These are phyloP conservation scores for Protophormia terraenovae DNA, from an alignment of 2,888 invertebrate species.

Conservation along the genomic window DNA sequence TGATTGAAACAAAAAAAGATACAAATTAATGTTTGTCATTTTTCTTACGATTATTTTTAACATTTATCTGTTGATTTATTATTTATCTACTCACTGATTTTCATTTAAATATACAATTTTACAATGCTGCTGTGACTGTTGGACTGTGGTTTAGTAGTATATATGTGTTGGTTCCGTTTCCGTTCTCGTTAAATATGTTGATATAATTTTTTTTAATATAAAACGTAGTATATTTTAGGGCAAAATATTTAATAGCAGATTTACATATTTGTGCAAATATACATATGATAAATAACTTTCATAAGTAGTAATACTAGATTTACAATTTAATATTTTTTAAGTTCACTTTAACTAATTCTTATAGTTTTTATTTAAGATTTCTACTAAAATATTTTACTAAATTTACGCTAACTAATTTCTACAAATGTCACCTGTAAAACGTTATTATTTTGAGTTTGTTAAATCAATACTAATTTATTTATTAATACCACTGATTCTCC, in stretches of 20 bases:
- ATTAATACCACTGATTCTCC: too few species aligned
- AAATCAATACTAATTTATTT: too few species aligned
- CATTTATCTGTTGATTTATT: neutral
- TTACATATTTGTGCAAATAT: neutral
- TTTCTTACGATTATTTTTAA: constrained; percentile 1
- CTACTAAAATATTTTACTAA: too few species aligned
- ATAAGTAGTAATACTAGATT: neutral
- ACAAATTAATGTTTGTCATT: neutral
- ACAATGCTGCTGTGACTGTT: neutral
- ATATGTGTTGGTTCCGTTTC: constrained; percentile 26
- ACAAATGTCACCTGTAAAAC: too few species aligned
- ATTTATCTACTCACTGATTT: neutral
- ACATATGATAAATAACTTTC: too few species aligned
- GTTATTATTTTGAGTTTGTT: too few species aligned
- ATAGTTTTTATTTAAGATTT: too few species aligned
- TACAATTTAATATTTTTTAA: too few species aligned
- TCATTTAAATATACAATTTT: neutral
- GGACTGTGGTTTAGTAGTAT: neutral
- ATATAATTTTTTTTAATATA: neutral
- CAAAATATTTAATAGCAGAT: neutral
- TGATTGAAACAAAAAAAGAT: neutral
- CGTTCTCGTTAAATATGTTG: neutral
- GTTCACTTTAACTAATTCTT: too few species aligned
- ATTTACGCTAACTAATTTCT: too few species aligned
- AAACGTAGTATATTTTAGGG: neutral